Evolutionary conservation across 2,113 vertebrate genomes (phyloP), one percentile per base, ranked within the genome.

Genomic region (Formicarius rufipectus): DNA sequence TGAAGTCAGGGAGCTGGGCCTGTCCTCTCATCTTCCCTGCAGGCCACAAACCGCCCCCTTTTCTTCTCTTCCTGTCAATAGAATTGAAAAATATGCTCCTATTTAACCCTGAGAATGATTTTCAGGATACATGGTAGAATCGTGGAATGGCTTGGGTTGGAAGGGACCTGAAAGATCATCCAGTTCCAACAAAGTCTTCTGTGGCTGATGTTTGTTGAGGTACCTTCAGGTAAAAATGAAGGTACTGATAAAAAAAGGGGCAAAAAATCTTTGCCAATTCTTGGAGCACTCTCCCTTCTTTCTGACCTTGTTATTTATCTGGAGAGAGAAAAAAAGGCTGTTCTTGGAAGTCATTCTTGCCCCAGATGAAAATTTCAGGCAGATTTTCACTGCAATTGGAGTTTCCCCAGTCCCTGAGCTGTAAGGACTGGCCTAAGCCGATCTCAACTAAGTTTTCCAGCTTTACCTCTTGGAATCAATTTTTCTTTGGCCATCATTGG

Each of bases 391-490:
- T 13, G 23, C 8, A 7, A 3, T 2, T 7, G 37, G n/a, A 27
- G 50, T 11, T 31, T 53, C 37, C 6, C 0, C 1, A 35, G 3
- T 21, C 33, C 4, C 83, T 75, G 52, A 45, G 62, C 75, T 62
- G 7, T 30, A 4, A 52, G 75, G 37, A 49, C 31, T 20, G 47
- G 10, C 7, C 14, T 30, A 1, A 24, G 15, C 8, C 15, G 37
- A 69, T 19, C 60, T 33, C 37, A 58, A 22, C 10, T 20, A 22
- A 4, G 27, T 42, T 75, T 33, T 8, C 55, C 45, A 12, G 9
- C 0, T 67, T 78, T n/a, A 1, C 4, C 19, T 23, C 9, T 33
- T 55, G 83, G 71, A 50, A n/a, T 35, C 7, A 10, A 0, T 9
- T 60, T 47, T 59, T 14, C 14, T 35, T 59, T 59, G 49, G 21